A percentile compares a stretch with the other conserved stretches of the same genome.
Evolutionary conservation across 2,888 invertebrate species (phyloP).

Genomic region (Eristalis arbustorum): DNA sequence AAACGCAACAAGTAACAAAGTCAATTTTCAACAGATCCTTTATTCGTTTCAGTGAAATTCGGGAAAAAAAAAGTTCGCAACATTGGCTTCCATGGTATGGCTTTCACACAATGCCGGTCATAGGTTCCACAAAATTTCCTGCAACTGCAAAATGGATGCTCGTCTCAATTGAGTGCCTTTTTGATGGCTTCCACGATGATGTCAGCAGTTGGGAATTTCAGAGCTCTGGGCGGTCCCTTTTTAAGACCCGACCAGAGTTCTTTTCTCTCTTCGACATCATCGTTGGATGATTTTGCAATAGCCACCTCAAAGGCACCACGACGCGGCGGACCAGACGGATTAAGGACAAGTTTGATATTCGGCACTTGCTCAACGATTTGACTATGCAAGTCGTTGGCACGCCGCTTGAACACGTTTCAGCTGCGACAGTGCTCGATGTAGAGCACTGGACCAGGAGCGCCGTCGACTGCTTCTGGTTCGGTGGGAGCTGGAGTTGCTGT

Average conservation of each 20-base stretch:
- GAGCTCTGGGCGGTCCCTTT: conserved; percentile 76
- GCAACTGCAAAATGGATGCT: neutral
- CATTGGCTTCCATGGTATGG: conserved; percentile 69
- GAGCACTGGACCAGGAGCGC: conserved; percentile 73
- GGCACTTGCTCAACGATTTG: conserved; percentile 72
- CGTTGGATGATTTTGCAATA: conserved; percentile 71
- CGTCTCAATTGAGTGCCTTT: conserved; percentile 2
- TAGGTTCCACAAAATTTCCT: conserved; percentile 50
- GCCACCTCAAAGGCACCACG: conserved; percentile 78
- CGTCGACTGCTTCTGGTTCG: neutral
- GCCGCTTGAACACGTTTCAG: conserved; percentile 78
- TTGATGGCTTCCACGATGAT: conserved; percentile 72
- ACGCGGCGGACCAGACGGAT: conserved; percentile 75
- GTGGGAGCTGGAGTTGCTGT: neutral
- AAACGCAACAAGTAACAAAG: too few relatives aligned
- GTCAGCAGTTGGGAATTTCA: conserved; percentile 76
- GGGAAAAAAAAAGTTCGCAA: conserved; percentile 61
- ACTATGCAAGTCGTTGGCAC: conserved; percentile 76
- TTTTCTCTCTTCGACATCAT: conserved; percentile 66
- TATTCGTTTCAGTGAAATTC: conserved; percentile 23
- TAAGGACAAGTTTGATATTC: conserved; percentile 72
- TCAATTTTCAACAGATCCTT: neutral
- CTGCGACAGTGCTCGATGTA: conserved; percentile 78
- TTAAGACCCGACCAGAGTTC: conserved; percentile 77
- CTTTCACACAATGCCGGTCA: conserved; percentile 73